A percentile compares a stretch with the other conserved stretches of the same genome.
phyloP scores from a whole-genome alignment of 1,140 invertebrate genomes.

The Kradibia gibbosae region DNA sequence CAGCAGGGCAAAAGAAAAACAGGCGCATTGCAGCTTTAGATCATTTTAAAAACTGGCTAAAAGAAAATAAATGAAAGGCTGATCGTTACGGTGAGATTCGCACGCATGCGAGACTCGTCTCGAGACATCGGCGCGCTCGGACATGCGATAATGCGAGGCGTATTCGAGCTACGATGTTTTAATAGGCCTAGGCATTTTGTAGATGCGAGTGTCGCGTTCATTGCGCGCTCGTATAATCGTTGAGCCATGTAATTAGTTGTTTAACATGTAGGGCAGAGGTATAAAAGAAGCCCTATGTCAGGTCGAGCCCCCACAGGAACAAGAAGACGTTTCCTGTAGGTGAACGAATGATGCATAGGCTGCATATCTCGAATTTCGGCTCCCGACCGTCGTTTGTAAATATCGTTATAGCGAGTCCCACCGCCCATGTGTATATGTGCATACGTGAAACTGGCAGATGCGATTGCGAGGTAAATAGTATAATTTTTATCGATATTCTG shows the following conservation, averaged over 20 bases:
- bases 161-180: conserved; percentile 36
- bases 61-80: neutral
- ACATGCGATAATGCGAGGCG: conserved; percentile 8
- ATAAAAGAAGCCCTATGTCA: neutral
- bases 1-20: neutral
- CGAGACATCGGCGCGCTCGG: neutral
- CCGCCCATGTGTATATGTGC: neutral
- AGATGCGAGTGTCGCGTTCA: conserved; percentile 15
- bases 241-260: conserved; percentile 54
- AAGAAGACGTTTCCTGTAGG: neutral
- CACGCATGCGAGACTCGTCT: neutral
- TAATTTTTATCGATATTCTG: conserved; percentile 14
- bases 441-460: neutral
- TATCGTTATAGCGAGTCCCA: neutral
- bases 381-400: conserved; percentile 6
- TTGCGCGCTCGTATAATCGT: conserved; percentile 30
- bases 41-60: no score
- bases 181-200: conserved; percentile 12
- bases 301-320: neutral
- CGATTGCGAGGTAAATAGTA: neutral
- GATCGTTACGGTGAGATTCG: conserved; percentile 32
- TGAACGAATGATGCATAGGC: neutral
- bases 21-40: no score
- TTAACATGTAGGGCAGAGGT: conserved; percentile 49
- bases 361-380: neutral